Percentiles rank a stretch among this genome's conserved stretches.
phyloP scores from a whole-genome alignment of 2,797 vertebrate species.

The Philypnodon macrostomus region DNA sequence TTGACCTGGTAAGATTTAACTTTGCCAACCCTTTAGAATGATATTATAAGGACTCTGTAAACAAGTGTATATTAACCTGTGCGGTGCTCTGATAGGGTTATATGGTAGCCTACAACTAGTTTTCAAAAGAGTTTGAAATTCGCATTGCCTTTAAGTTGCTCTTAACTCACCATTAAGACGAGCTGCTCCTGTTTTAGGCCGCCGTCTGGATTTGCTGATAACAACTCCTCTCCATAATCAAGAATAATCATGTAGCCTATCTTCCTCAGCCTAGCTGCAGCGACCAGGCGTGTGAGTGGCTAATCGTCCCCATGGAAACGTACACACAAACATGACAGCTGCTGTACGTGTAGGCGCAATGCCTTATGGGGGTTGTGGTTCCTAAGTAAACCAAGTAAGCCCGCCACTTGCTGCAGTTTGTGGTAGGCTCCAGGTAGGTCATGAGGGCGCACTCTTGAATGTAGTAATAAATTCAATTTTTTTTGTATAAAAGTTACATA shows the following conservation, averaged over 20 bases:
- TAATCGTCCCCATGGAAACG: constrained; percentile 68
- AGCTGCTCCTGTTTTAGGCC: constrained; percentile 12
- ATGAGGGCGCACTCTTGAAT: no score
- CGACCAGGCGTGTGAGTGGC: constrained; percentile 20
- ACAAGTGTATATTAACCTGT: no score
- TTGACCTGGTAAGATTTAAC: no score
- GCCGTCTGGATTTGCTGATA: constrained; percentile 44
- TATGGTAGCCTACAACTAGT: neutral
- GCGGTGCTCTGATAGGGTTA: no score
- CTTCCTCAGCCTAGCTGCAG: constrained; percentile 7
- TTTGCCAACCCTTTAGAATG: no score
- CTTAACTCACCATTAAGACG: constrained; percentile 61
- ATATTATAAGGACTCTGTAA: no score
- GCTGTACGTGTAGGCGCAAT: constrained; percentile 21
- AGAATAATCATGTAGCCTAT: constrained; percentile 23
- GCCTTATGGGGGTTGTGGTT: constrained; percentile 62
- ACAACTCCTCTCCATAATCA: neutral
- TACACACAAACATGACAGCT: constrained; percentile 42
- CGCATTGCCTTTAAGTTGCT: neutral
- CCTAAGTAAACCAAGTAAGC: no score
- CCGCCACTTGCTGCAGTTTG: no score
- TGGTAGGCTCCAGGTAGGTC: no score
- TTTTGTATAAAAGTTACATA: no score
- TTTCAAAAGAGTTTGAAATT: neutral
- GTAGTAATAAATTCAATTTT: no score